Percentiles rank a stretch among this genome's conserved stretches.
phyloP scores from a whole-genome alignment of 92 coral and sea anemone species.

The Bergia sp. region DNA sequence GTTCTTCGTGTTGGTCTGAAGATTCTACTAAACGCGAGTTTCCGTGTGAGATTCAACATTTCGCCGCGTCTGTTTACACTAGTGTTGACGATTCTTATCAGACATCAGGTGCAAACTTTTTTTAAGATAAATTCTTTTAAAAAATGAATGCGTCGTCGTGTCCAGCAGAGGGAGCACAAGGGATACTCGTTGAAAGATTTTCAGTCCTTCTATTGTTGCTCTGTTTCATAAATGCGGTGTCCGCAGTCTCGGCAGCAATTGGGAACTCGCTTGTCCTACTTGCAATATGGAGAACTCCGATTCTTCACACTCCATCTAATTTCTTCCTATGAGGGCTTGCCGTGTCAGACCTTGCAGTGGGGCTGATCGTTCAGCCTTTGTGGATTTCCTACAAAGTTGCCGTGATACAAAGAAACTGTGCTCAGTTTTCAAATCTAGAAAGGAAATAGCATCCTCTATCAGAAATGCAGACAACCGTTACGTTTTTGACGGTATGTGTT shows the following conservation, averaged over 20 bases:
- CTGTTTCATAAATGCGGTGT: constrained; percentile 18
- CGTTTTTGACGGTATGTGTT: constrained; percentile 19
- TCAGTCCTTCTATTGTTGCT: background rate
- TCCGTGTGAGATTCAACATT: background rate
- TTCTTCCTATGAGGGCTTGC: constrained; percentile 9
- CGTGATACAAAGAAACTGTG: background rate
- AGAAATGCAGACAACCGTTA: constrained; percentile 1
- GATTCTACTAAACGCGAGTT: background rate
- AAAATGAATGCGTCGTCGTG: constrained; percentile 1
- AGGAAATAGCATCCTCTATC: background rate
- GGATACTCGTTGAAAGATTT: background rate
- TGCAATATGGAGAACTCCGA: constrained; percentile 20
- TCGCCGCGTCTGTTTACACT: background rate
- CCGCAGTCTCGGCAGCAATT: constrained; percentile 18
- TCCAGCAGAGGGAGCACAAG: background rate
- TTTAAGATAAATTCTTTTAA: background rate
- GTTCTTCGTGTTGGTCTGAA: background rate
- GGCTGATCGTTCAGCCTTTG: constrained; percentile 18
- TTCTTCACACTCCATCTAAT: background rate
- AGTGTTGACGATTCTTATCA: background rate
- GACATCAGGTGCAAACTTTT: background rate
- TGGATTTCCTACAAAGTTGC: constrained; percentile 22
- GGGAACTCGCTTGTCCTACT: constrained; percentile 20
- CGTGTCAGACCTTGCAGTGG: constrained; percentile 13
- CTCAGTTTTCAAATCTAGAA: background rate